Base-by-base conservation (phyloP, 2,113 vertebrate species). In the Crotophaga sulcirostris region DNA sequence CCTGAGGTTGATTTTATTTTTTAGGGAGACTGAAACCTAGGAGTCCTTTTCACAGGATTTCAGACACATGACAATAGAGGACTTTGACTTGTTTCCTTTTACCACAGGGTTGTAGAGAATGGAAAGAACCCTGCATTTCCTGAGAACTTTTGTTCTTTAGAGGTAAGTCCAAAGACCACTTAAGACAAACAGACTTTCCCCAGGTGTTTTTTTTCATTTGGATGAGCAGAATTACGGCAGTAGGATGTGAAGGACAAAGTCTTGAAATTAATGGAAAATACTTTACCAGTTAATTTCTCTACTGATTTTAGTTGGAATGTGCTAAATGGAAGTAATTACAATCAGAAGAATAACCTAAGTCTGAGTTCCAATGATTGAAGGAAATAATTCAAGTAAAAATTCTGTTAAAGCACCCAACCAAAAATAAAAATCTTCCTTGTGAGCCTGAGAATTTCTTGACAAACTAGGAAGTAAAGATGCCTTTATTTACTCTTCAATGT, bases 21-120 rank as follows among this genome's bases (percentile, higher is more conserved):
- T 75, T 78, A 80, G 58, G 33, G 16, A 74, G 29, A 55, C 55
- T 47, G 51, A 93, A 94, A 75, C 29, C 28, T 80, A 2, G 66
- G 83, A 87, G 63, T 69, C 93, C 69, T 74, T 93, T 77, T 42
- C 72, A 36, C 63, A 88, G 49, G 12, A 21, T 89, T 90, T 94
- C 87, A 78, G 60, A 55, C 38, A 82, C 26, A 11, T 78, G 80
- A 34, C 86, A 72, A 7, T 91, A 91, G 92, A 93, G 93, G 55
- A 81, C 96, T 95, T 94, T 64, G 92, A 92, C 93, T 91, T 94
- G 92, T 84, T 91, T 96, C 93, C 93, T 94, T 95, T 93, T 91
- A 79, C 84, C n/a, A 70, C 66, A 94, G 94, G 77, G 66, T 95
- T 93, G 75, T 96, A 97, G 93, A 89, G 80, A 92, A 78, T 84